Conservation (phyloP, 2,797 vertebrate genomes). For the Phoxinus dragarum region DNA sequence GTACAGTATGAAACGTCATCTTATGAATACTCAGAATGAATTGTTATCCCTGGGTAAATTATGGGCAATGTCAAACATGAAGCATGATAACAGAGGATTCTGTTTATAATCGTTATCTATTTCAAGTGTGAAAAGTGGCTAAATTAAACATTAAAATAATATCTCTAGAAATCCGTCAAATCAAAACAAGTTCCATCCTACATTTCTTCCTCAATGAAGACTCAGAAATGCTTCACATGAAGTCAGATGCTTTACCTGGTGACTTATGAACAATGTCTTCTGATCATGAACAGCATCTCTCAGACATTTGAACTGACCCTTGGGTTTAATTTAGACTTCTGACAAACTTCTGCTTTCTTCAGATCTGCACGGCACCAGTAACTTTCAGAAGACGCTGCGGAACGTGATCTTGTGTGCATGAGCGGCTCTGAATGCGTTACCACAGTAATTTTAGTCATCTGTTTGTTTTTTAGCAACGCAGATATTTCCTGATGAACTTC, state of each 20-base stretch:
- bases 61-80: no score
- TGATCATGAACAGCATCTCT: conserved; percentile 19
- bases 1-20: background rate
- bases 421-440: conserved; percentile 68
- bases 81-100: background rate
- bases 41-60: background rate
- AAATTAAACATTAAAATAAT: background rate
- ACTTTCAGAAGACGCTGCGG: conserved; percentile 32
- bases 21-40: background rate
- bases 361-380: background rate
- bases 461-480: conserved; percentile 70
- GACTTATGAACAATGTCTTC: conserved; percentile 2
- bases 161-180: background rate
- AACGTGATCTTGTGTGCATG: conserved; percentile 49
- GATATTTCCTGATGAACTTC: conserved; percentile 72
- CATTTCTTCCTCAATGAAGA: background rate
- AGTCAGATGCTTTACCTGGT: background rate
- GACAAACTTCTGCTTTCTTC: background rate
- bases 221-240: background rate
- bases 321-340: conserved; percentile 18
- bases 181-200: background rate
- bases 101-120: background rate
- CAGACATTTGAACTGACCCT: conserved; percentile 30
- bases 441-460: conserved; percentile 67
- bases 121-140: background rate